These are phyloP conservation scores for Plotosus lineatus DNA, from an alignment of 2,113 vertebrate genomes.

Conservation along the genomic window DNA sequence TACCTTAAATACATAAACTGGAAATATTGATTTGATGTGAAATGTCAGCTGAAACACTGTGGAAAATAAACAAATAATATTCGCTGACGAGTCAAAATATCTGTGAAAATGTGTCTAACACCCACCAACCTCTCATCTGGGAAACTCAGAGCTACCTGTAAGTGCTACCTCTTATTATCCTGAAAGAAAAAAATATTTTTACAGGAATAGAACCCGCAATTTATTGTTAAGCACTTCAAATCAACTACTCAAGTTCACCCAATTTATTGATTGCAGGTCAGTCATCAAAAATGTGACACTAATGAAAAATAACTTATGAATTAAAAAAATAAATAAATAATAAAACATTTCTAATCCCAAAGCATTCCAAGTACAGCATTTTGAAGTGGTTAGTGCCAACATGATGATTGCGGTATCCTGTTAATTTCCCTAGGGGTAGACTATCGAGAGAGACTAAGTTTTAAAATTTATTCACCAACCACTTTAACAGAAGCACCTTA, in stretches of 20 bases:
- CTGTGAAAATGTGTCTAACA: background rate
- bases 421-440: slow-evolving; percentile 43
- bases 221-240: background rate
- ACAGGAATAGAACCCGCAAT: too few species aligned
- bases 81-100: background rate
- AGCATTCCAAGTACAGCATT: slow-evolving; percentile 36
- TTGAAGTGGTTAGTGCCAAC: slow-evolving; percentile 57
- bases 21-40: background rate
- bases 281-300: slow-evolving; percentile 21
- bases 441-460: background rate
- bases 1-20: slow-evolving; percentile 3
- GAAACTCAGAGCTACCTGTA: background rate
- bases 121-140: background rate
- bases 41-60: background rate
- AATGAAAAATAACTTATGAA: slow-evolving; percentile 14
- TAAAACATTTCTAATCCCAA: slow-evolving; percentile 5
- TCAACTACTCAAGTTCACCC: background rate
- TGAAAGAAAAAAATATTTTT: background rate
- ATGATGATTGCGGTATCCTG: slow-evolving; percentile 35
- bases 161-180: background rate
- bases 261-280: slow-evolving; percentile 29
- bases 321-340: slow-evolving; percentile 8
- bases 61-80: background rate
- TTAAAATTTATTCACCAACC: background rate
- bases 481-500: background rate